phyloP scores from a whole-genome alignment of 2,888 invertebrate species.

The Sesia apiformis region DNA sequence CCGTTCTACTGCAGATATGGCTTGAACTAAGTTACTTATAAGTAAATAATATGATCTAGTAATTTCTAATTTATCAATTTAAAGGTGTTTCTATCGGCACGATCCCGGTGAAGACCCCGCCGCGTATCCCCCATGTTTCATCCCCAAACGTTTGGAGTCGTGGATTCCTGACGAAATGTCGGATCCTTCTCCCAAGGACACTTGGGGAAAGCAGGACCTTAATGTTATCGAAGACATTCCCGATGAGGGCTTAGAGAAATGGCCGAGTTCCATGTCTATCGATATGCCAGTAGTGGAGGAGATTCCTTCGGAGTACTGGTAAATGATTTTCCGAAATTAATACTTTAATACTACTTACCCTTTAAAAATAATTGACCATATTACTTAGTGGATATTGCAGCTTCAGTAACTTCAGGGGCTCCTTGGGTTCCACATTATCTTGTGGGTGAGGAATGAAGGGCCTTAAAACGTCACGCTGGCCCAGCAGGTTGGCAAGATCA shows the following conservation, averaged over 20 bases:
- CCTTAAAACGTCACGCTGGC: too few species aligned
- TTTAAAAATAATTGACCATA: too few species aligned
- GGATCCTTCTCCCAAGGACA: constrained; percentile 49
- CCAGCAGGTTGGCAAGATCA: too few species aligned
- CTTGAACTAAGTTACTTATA: too few species aligned
- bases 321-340: background rate
- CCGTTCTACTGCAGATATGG: too few species aligned
- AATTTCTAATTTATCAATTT: background rate
- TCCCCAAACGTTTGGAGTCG: constrained; percentile 49
- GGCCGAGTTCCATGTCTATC: constrained; percentile 34
- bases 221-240: constrained; percentile 28
- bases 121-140: constrained; percentile 47
- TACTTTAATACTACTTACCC: too few species aligned
- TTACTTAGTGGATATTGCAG: too few species aligned
- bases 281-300: constrained; percentile 39
- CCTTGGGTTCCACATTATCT: too few species aligned
- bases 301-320: constrained; percentile 53
- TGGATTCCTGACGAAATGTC: constrained; percentile 55
- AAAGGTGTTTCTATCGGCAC: constrained; percentile 58
- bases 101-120: constrained; percentile 61
- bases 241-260: constrained; percentile 24
- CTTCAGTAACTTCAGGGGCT: too few species aligned
- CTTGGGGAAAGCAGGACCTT: constrained; percentile 43
- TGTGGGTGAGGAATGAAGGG: too few species aligned
- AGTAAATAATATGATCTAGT: too few species aligned